Base-by-base conservation (phyloP, 2,888 invertebrate genomes). In the Alitta virens region DNA sequence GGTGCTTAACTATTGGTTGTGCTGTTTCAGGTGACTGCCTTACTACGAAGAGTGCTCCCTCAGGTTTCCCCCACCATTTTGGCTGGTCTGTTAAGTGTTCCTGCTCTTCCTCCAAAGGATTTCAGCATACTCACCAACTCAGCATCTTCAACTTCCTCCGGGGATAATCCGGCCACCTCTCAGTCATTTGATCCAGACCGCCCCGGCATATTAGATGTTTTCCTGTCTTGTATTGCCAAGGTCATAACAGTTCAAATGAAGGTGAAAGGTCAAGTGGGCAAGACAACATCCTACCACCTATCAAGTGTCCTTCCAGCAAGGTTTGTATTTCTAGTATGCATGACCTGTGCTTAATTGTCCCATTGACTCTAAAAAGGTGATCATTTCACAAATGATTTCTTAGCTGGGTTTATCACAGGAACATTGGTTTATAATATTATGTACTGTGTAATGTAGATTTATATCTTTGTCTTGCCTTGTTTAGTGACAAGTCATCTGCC, bases 171-270 rank as follows among this genome's bases (percentile, higher is more conserved):
- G 5, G 72, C 68, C 2, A 70, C 69, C 3, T 60, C 57, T 1
- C 33, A 42, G 21, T 12, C 50, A 2, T 66, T 76, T 65, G 74
- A 78, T 66, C 78, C 84, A 1, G 74, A 83, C 25, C 80, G 83
- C 23, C 78, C 89, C 42, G 92, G 93, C 1, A 87, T 96, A 62
- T 83, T 96, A 62, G 96, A 96, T 76, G 91, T 95, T 62, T 89
- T 97, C 74, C 84, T 96, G 62, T 90, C 92, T 67, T 92, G 94
- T 70, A 90, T 97, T 65, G 92, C 93, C 40, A 97, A 96, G 83
- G 89, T 94, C 0, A 84, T 97, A 64, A 91, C 90, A 1, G 88
- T 96, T 1, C 95, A 96, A 83, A 90, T 94, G 23, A 94, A 94
- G 83, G 87, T 88, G 5, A 87, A 89, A 78, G 87, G 87, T 52